Evolutionary conservation across 2,888 invertebrate species (phyloP).

Genomic region (Aphodius sticticus): DNA sequence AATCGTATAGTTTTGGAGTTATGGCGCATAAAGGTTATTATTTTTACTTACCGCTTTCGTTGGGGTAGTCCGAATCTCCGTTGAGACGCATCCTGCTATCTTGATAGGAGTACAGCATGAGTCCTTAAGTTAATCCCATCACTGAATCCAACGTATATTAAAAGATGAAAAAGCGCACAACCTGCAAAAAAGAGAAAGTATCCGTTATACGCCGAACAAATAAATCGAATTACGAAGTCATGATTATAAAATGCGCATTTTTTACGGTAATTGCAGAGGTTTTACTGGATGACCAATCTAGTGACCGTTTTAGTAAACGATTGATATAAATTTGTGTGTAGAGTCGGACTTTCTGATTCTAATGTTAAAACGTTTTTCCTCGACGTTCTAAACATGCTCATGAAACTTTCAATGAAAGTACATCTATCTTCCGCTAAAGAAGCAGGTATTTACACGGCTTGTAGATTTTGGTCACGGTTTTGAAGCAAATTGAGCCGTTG

Average conservation of each 20-base stretch:
- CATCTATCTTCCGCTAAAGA: neutral
- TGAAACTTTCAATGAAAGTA: neutral
- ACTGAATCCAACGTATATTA: neutral
- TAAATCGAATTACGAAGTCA: neutral
- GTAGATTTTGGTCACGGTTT: no score
- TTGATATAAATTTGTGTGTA: neutral
- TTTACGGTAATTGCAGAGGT: neutral
- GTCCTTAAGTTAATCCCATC: neutral
- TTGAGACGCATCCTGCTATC: slow-evolving; percentile 53
- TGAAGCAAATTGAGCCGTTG: no score
- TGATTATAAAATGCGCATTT: neutral
- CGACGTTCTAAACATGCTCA: neutral
- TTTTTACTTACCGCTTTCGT: slow-evolving; percentile 55
- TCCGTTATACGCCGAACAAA: neutral
- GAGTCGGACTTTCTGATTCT: neutral
- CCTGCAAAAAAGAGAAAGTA: neutral
- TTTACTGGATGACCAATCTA: neutral
- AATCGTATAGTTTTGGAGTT: no score
- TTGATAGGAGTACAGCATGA: slow-evolving; percentile 35
- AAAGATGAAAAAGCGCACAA: neutral
- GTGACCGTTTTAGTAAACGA: neutral
- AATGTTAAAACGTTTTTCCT: neutral
- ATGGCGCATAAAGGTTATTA: no score
- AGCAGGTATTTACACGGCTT: neutral
- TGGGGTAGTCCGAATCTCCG: slow-evolving; percentile 56